Conservation (phyloP, 2,888 invertebrate genomes). For the Zele albiditarsus region DNA sequence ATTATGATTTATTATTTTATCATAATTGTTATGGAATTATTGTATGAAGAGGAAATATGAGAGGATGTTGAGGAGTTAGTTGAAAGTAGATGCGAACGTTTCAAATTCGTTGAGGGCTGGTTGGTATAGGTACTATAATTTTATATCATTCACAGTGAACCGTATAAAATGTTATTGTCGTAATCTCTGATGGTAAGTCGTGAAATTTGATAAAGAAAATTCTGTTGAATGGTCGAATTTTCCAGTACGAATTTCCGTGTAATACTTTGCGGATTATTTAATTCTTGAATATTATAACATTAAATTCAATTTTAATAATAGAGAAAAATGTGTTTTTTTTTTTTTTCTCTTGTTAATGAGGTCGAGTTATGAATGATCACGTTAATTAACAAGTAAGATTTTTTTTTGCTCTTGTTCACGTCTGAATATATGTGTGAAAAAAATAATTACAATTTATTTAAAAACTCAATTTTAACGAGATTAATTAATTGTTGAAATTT, state of each 20-base stretch:
- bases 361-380: no score
- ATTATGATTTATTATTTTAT: not conserved
- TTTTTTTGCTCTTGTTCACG: no score
- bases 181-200: not conserved
- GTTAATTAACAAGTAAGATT: no score
- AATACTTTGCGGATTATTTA: no score
- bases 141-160: not conserved
- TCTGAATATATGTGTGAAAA: no score
- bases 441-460: no score
- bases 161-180: not conserved
- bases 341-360: no score
- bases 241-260: not conserved
- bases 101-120: not conserved
- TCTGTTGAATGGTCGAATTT: not conserved
- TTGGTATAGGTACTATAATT: not conserved
- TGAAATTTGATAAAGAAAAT: not conserved
- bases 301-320: not conserved
- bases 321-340: no score
- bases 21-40: not conserved
- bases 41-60: not conserved
- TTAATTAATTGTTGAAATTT: no score
- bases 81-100: not conserved
- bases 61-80: not conserved
- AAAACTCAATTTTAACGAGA: no score
- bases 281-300: no score